Evolutionary conservation across 2,797 vertebrate species (phyloP).

Genomic region (Sebastes taczanowskii): DNA sequence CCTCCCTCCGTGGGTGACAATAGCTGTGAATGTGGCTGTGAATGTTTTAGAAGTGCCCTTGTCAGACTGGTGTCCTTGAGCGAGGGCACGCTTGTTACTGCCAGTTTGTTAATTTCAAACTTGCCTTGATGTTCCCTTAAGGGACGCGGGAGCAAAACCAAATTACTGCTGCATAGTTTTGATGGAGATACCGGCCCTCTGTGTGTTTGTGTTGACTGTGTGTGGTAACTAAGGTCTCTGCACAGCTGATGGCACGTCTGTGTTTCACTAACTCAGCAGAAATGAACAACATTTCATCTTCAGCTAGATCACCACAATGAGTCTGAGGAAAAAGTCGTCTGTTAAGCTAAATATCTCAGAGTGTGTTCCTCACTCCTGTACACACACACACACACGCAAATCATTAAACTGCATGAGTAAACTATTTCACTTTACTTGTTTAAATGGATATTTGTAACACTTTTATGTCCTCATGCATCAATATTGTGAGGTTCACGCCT

Average conservation of each 20-base stretch:
- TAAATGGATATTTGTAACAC: not conserved
- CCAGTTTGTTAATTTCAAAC: conserved; percentile 77
- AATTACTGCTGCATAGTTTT: conserved; percentile 68
- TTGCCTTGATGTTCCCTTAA: conserved; percentile 73
- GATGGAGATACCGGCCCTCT: conserved; percentile 52
- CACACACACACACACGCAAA: not conserved
- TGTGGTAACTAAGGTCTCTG: conserved; percentile 10
- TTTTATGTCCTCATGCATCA: not conserved
- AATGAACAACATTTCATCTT: conserved; percentile 7
- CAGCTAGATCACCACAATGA: not conserved
- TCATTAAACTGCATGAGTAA: not conserved
- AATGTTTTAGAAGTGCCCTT: conserved; percentile 74
- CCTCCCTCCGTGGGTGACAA: conserved; percentile 73
- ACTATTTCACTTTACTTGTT: not conserved
- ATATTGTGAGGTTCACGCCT: not conserved
- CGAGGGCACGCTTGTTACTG: conserved; percentile 71
- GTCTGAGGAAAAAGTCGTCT: not conserved
- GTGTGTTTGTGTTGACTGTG: conserved; percentile 30
- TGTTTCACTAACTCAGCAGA: conserved; percentile 56
- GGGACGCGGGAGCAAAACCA: conserved; percentile 68
- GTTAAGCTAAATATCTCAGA: not conserved
- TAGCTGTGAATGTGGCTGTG: conserved; percentile 75
- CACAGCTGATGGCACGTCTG: conserved; percentile 40
- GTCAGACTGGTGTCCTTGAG: conserved; percentile 78
- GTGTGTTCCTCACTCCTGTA: not conserved